These are phyloP conservation scores for Campoletis sonorensis DNA, from an alignment of 1,140 invertebrate genomes.

Conservation along the genomic window DNA sequence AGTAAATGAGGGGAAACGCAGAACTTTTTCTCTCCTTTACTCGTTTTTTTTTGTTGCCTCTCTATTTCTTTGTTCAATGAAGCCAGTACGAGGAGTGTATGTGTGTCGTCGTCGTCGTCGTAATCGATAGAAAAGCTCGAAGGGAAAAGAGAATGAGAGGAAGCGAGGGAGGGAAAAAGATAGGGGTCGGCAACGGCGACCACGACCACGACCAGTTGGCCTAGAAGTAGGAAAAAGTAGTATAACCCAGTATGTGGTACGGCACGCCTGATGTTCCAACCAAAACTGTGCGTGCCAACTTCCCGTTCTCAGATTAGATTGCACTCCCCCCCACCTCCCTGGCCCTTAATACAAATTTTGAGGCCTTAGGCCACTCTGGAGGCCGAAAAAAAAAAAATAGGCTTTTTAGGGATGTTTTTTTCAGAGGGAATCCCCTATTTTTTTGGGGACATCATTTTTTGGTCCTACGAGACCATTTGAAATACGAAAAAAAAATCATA, in stretches of 20 bases:
- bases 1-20: constrained; percentile 14
- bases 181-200: constrained; percentile 13
- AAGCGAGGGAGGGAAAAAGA: neutral
- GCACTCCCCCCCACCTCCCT: neutral
- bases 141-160: neutral
- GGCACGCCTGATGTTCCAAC: neutral
- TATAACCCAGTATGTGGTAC: neutral
- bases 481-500: too few relatives aligned
- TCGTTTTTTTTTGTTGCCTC: neutral
- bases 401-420: too few relatives aligned
- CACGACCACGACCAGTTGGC: constrained; percentile 27
- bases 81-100: neutral
- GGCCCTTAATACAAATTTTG: neutral
- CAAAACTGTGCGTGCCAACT: neutral
- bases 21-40: constrained; percentile 6
- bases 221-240: constrained; percentile 22
- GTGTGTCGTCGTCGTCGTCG: too few relatives aligned
- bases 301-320: neutral
- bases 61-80: neutral
- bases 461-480: too few relatives aligned
- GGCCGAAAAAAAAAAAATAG: too few relatives aligned
- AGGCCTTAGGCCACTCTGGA: too few relatives aligned
- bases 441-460: too few relatives aligned
- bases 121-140: constrained; percentile 11
- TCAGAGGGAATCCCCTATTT: too few relatives aligned